phyloP scores from a whole-genome alignment of 2,888 invertebrate genomes.

The Oscheius onirici region DNA sequence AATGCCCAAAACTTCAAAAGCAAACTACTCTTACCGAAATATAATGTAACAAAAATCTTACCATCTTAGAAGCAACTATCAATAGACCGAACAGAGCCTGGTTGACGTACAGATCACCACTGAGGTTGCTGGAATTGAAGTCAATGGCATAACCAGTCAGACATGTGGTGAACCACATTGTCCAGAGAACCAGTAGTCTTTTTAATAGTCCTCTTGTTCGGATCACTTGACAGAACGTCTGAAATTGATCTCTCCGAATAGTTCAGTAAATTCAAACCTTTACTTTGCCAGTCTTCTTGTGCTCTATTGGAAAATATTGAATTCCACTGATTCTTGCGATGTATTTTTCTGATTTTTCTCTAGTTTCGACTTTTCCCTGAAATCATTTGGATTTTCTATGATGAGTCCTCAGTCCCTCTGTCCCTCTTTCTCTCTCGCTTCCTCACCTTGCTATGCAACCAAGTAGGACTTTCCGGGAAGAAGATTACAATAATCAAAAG shows the following conservation, averaged over 20 bases:
- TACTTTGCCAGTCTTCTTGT: constrained; percentile 55
- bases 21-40: too few relatives aligned
- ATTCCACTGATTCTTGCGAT: constrained; percentile 64
- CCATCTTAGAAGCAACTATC: constrained; percentile 66
- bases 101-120: constrained; percentile 66
- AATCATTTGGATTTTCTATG: not conserved
- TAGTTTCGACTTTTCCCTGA: constrained; percentile 48
- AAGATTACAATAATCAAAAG: constrained; percentile 64
- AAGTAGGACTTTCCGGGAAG: constrained; percentile 69
- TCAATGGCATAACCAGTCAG: constrained; percentile 69
- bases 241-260: too few relatives aligned
- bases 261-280: constrained; percentile 34
- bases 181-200: constrained; percentile 65
- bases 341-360: constrained; percentile 52
- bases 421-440: not conserved
- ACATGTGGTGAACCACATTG: constrained; percentile 60
- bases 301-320: constrained; percentile 53
- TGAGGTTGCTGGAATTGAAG: constrained; percentile 63
- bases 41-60: too few relatives aligned
- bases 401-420: too few relatives aligned
- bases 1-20: too few relatives aligned
- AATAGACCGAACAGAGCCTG: constrained; percentile 67
- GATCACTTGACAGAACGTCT: constrained; percentile 52
- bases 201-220: constrained; percentile 53
- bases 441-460: constrained; percentile 64